Evolutionary conservation across 2,113 vertebrate species (phyloP).

Genomic region (Pelvicachromis taeniatus): DNA sequence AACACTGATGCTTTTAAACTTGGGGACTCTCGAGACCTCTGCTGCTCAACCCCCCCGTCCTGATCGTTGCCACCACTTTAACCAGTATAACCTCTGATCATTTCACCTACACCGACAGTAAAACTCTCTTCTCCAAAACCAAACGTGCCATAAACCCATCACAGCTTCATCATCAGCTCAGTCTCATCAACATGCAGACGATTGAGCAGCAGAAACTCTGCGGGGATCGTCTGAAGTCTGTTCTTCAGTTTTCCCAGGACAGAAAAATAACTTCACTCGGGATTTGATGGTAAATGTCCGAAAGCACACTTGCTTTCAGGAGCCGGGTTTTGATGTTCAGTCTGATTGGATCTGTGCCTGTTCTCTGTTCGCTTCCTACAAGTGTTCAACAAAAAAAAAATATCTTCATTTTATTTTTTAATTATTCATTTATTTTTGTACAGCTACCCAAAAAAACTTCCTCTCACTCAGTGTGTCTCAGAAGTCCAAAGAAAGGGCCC

Average conservation of each 20-base stretch:
- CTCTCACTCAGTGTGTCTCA: not conserved
- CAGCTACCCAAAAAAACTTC: not conserved
- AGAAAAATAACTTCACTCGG: not conserved
- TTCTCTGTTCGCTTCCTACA: not conserved
- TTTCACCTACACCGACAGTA: not conserved
- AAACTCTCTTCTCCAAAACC: not conserved
- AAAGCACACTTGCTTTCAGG: not conserved
- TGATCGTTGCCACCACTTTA: not conserved
- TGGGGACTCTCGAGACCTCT: not conserved
- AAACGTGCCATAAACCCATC: not conserved
- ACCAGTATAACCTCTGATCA: not conserved
- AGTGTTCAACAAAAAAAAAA: not conserved
- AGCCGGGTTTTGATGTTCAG: not conserved
- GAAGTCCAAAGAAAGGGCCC: constrained; percentile 10
- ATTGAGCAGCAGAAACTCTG: not conserved
- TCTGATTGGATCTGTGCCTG: not conserved
- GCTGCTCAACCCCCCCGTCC: not conserved
- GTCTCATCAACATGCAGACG: constrained; percentile 1
- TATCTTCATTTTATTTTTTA: not conserved
- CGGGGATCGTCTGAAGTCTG: not conserved
- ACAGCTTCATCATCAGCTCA: not conserved
- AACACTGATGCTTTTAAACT: not conserved
- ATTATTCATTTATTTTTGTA: not conserved
- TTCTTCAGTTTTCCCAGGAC: not conserved
- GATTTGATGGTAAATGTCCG: constrained; percentile 7